These are phyloP conservation scores for Choristoneura fumiferana DNA, from an alignment of 1,140 invertebrate genomes.

Conservation along the genomic window DNA sequence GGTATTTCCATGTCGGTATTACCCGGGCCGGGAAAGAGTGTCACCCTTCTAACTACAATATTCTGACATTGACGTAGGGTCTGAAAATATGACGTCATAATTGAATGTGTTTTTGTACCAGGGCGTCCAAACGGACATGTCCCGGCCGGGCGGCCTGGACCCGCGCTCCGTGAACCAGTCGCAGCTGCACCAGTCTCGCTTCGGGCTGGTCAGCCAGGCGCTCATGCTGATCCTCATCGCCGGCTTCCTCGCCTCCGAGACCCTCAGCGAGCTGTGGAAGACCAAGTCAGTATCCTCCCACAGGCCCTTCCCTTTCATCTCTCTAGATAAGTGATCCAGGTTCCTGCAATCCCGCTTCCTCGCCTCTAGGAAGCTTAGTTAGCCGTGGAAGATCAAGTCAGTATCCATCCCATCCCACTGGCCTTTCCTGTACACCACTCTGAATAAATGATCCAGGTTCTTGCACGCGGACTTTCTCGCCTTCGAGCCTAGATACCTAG, in stretches of 20 bases:
- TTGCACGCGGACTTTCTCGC: neutral
- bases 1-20: too few species aligned
- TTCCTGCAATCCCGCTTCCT: neutral
- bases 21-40: too few species aligned
- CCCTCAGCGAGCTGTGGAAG: constrained; percentile 94
- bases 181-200: constrained; percentile 93
- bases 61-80: too few species aligned
- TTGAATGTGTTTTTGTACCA: too few species aligned
- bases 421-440: neutral
- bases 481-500: too few species aligned
- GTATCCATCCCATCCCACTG: neutral
- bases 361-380: too few species aligned
- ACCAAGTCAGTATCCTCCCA: constrained; percentile 82
- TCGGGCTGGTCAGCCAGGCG: constrained; percentile 93
- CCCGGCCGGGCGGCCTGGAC: constrained; percentile 50
- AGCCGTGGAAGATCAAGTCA: neutral
- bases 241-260: constrained; percentile 93
- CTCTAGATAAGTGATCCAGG: neutral
- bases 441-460: neutral
- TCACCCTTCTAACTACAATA: too few species aligned
- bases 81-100: too few species aligned
- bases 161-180: constrained; percentile 86
- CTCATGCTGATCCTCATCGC: constrained; percentile 91
- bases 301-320: neutral
- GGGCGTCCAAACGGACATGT: constrained; percentile 61